phyloP scores from a whole-genome alignment of 2,888 invertebrate genomes.

The Dyspetes luteomarginatus region DNA sequence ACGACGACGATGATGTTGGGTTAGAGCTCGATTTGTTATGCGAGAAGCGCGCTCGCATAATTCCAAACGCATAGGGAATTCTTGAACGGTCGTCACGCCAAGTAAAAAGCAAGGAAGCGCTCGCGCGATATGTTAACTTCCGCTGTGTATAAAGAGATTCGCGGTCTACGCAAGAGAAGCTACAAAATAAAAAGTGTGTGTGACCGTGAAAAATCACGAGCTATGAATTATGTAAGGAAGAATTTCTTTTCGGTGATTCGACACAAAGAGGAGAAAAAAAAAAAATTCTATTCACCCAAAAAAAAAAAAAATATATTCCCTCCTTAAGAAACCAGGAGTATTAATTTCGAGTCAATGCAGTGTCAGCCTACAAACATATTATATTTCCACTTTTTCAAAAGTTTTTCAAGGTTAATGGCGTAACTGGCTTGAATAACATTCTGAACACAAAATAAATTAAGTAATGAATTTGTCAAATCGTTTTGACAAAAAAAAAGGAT shows the following conservation, averaged over 20 bases:
- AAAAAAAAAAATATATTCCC: background rate
- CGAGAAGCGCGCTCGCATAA: conserved; percentile 51
- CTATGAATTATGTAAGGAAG: background rate
- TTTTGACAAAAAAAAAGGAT: too few relatives aligned
- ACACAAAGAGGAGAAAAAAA: background rate
- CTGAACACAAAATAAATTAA: too few relatives aligned
- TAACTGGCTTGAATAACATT: too few relatives aligned
- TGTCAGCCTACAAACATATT: too few relatives aligned
- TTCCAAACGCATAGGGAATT: conserved; percentile 44
- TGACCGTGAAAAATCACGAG: conserved; percentile 16
- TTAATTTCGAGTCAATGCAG: too few relatives aligned
- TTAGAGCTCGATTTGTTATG: conserved; percentile 46
- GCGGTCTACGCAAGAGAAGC: background rate
- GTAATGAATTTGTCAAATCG: too few relatives aligned
- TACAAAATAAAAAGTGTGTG: background rate
- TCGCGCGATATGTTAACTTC: conserved; percentile 40
- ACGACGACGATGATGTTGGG: conserved; percentile 27
- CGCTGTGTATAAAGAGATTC: conserved; percentile 24
- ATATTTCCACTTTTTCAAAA: too few relatives aligned
- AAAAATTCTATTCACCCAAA: background rate
- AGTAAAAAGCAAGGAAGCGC: background rate
- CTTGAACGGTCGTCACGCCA: conserved; percentile 6
- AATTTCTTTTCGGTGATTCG: background rate
- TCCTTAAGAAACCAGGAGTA: too few relatives aligned
- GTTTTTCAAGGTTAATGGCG: too few relatives aligned